These are phyloP conservation scores for Trachemys scripta DNA, from an alignment of 2,113 vertebrate species.

Conservation along the genomic window DNA sequence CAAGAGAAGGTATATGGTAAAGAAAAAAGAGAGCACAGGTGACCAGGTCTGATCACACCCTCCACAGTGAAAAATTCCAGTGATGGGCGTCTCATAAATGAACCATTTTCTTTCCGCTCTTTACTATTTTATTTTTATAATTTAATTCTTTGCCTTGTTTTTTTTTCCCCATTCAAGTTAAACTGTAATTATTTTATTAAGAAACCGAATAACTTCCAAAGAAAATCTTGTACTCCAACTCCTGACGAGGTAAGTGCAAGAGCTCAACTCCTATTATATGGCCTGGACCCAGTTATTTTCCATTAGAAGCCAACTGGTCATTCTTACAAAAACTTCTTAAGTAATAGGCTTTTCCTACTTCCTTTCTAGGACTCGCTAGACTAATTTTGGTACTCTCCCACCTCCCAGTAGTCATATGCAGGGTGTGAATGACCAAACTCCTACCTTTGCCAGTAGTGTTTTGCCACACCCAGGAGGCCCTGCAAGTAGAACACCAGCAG, in stretches of 20 bases:
- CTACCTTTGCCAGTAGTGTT: conserved; percentile 95
- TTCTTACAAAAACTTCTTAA: not conserved
- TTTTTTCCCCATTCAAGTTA: not conserved
- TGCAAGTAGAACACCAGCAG: conserved; percentile 94
- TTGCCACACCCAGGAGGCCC: conserved; percentile 98
- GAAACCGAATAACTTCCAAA: not conserved
- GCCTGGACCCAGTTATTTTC: not conserved
- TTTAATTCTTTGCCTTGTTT: not conserved
- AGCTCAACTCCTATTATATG: not conserved
- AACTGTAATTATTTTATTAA: not conserved
- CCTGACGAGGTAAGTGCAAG: not conserved
- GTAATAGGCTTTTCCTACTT: not conserved
- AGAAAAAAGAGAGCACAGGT: not conserved
- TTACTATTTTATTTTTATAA: not conserved
- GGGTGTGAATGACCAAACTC: not conserved
- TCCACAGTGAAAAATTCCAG: not conserved
- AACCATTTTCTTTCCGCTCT: not conserved
- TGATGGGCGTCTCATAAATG: not conserved
- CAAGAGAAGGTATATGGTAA: not conserved
- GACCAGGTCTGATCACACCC: not conserved
- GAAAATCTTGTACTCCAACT: not conserved
- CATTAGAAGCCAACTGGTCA: not conserved
- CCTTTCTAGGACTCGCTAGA: not conserved
- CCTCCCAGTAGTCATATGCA: not conserved
- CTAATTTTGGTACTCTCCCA: not conserved